Base-by-base conservation (phyloP, 2,113 vertebrate species). In the Neodon shergylaensis region DNA sequence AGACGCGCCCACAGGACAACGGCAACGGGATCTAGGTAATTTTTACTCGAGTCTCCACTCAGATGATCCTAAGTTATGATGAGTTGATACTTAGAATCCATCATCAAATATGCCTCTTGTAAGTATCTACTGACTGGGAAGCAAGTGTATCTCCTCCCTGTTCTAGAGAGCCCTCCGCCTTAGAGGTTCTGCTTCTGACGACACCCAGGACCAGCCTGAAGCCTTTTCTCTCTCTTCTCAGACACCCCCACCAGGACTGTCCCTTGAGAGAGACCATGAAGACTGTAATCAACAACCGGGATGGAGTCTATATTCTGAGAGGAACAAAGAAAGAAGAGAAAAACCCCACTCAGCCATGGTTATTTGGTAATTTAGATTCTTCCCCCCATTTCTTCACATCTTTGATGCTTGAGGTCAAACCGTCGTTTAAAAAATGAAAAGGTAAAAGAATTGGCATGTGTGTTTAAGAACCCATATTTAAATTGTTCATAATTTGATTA, bases 401-500 rank as follows among this genome's bases (percentile, higher is more conserved):
- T 78, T 79, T 78, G 82, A 70, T 4, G 44, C 63, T 92, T 36
- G 7, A 42, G 54, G 86, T 58, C 93, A 95, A 94, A 74, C 3
- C 7, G 72, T 22, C 73, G 68, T 47, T 58, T 68, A 33, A 89
- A 66, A 76, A 92, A 92, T 39, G 42, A 83, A 86, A 94, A 70
- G 13, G 36, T 36, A 87, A 88, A 89, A 86, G 94, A 85, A 87
- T 81, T 63, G 82, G 63, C 19, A 39, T 47, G 12, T 26, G 39
- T 84, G 63, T 81, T 94, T 74, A 84, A 92, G 79, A 61, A 49
- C 44, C 83, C 72, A 36, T 66, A 76, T 95, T 91, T 94, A 97
- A 94, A 66, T 79, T 91, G 77, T 72, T 90, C 83, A 21, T 85
- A 92, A 90, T 95, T 94, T 76, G 82, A 91, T 97, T 95, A 90